Base-by-base conservation (phyloP, 1,140 invertebrate species). In the Drosophila ambigua region DNA sequence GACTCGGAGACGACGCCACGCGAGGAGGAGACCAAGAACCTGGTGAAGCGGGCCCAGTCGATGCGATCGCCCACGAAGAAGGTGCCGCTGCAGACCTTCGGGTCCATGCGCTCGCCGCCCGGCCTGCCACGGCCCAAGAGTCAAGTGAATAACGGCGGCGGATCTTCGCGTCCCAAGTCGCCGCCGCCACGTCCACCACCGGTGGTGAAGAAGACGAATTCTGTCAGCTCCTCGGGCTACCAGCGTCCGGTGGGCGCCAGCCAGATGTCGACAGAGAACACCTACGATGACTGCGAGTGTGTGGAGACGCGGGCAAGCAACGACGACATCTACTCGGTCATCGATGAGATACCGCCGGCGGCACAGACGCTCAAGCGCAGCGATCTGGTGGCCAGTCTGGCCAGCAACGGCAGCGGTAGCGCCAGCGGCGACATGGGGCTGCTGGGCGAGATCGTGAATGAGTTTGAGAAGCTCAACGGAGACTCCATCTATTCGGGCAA, bases 311-410 rank as follows among this genome's bases (percentile, higher is more conserved):
- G 71, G 2, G 95, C 94, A 11, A 92, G 79, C 45, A 79, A 73
- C 26, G 96, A 97, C 73, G 97, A 97, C 82, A 97, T 97, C 66
- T 97, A 97, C 81, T 96, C 96, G 2, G 95, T 97, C 0, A 97
- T 97, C 49, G 96, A 97, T 84, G 97, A 97, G 87, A 93, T 93
- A 73, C 94, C 93, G 0, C 77, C 90, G 3, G 77, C 60, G 28
- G 91, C 88, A 2, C 79, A 90, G 92, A 91, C 90, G 2, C 59
- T 91, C 5, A 91, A 91, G 31, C 85, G 90, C 6, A 91, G 90
- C 39, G 90, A 91, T 62, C 66, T 91, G 23, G 90, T 91, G 7
- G 77, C 74, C 60, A 88, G 76, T 49, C 0, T 92, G 93, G 9
- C 92, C 85, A 75, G 69, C 15, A 93, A 93, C 77, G 91, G 92